Conservation (phyloP, 2,797 vertebrate species). For the Characodon lateralis region DNA sequence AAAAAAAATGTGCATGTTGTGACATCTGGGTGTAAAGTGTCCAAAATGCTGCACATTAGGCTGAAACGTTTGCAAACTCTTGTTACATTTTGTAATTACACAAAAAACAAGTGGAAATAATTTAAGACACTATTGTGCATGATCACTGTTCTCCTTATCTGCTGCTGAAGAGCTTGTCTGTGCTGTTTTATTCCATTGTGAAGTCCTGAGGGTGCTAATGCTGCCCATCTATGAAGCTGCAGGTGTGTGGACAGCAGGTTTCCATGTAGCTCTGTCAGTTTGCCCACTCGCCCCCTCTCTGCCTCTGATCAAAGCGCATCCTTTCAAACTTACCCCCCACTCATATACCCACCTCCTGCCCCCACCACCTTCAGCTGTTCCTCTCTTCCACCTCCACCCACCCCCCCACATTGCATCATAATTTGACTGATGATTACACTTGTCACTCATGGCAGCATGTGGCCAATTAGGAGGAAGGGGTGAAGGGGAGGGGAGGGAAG, state of each 20-base stretch:
- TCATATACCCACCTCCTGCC: constrained; percentile 17
- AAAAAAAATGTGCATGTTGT: not conserved
- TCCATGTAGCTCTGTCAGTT: constrained; percentile 73
- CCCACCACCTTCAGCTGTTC: constrained; percentile 60
- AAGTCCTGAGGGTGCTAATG: constrained; percentile 51
- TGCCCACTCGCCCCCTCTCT: constrained; percentile 63
- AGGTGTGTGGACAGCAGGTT: constrained; percentile 80
- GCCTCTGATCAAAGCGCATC: constrained; percentile 74
- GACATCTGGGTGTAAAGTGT: not conserved
- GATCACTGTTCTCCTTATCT: constrained; percentile 1
- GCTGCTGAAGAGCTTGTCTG: constrained; percentile 11
- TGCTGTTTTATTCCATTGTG: constrained; percentile 20
- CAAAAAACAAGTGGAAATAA: constrained; percentile 5
- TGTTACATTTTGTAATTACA: not conserved
- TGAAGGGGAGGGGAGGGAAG: constrained; percentile 58
- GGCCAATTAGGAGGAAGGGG: constrained; percentile 79
- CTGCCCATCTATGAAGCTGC: constrained; percentile 68
- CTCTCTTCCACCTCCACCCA: constrained; percentile 48
- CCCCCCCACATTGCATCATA: constrained; percentile 72
- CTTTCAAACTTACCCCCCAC: constrained; percentile 50
- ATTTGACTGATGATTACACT: constrained; percentile 95
- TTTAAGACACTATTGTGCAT: constrained; percentile 19
- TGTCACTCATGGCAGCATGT: constrained; percentile 91
- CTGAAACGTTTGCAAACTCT: not conserved
- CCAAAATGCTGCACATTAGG: not conserved